Percentiles rank a stretch among this genome's conserved stretches.
phyloP scores from a whole-genome alignment of 2,113 vertebrate genomes.

The Etia nguti region DNA sequence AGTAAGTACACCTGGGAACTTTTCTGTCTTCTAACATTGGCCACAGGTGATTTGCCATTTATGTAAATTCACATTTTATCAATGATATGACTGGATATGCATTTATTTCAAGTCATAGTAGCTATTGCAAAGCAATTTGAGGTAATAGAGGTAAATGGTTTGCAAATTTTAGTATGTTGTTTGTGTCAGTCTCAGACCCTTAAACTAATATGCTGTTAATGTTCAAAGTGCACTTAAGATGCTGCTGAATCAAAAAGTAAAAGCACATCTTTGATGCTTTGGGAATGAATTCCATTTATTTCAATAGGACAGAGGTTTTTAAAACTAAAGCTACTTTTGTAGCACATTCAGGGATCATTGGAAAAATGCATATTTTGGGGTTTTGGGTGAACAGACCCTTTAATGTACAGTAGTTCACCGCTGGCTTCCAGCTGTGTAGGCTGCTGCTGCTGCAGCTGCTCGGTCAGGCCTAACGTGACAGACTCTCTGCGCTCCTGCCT shows the following conservation, averaged over 20 bases:
- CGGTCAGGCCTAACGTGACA: background rate
- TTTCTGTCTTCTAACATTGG: background rate
- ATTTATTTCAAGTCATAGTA: background rate
- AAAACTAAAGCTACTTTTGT: background rate
- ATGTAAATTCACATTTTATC: background rate
- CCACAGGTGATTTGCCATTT: background rate
- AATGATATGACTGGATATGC: background rate
- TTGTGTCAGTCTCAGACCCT: accelerated
- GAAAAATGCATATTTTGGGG: background rate
- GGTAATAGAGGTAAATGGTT: background rate
- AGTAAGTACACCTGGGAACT: constrained; percentile 82
- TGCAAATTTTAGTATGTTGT: accelerated
- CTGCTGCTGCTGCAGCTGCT: background rate
- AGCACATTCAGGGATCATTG: background rate
- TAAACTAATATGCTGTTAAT: background rate
- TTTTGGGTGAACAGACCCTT: background rate
- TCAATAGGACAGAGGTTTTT: background rate
- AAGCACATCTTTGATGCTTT: background rate
- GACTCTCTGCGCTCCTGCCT: background rate
- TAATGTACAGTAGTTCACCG: background rate
- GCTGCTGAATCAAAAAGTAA: background rate
- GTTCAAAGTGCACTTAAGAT: background rate
- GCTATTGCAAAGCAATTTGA: background rate
- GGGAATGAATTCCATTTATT: background rate
- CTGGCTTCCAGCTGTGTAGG: background rate